Evolutionary conservation across 2,113 vertebrate species (phyloP).

Genomic region (Cyanocitta stelleri): DNA sequence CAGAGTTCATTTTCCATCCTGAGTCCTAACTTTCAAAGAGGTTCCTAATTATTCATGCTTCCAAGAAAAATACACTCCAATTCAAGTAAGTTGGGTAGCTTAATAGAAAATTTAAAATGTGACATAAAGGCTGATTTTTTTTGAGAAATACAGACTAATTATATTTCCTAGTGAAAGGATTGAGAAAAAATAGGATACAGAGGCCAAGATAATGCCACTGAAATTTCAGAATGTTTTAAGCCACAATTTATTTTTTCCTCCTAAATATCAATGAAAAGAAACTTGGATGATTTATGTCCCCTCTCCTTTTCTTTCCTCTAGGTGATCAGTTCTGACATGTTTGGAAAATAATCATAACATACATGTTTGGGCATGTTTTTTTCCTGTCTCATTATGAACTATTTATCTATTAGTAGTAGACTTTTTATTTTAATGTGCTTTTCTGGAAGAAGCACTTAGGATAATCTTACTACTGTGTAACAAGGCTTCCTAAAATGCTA

Average conservation of each 20-base stretch:
- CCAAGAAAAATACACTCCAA: neutral
- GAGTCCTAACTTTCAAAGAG: neutral
- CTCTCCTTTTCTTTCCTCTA: neutral
- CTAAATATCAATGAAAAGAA: neutral
- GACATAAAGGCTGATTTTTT: neutral
- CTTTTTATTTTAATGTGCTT: neutral
- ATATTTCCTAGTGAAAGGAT: neutral
- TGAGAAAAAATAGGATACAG: neutral
- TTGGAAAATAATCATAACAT: neutral
- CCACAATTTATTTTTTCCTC: neutral
- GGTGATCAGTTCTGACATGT: neutral
- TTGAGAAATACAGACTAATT: neutral
- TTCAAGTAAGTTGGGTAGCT: neutral
- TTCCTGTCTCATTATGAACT: neutral
- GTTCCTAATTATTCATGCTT: constrained; percentile 22
- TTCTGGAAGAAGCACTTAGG: neutral
- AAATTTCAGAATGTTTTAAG: neutral
- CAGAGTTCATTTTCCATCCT: constrained; percentile 33
- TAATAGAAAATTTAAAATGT: constrained; percentile 21
- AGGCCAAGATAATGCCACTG: neutral
- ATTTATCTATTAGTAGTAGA: neutral
- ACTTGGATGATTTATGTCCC: neutral
- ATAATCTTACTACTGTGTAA: neutral
- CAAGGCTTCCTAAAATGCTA: neutral
- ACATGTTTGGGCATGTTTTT: neutral